A percentile compares a stretch with the other conserved stretches of the same genome.
Conservation (phyloP, 2,797 vertebrate genomes). For the Streptopelia turtur region DNA sequence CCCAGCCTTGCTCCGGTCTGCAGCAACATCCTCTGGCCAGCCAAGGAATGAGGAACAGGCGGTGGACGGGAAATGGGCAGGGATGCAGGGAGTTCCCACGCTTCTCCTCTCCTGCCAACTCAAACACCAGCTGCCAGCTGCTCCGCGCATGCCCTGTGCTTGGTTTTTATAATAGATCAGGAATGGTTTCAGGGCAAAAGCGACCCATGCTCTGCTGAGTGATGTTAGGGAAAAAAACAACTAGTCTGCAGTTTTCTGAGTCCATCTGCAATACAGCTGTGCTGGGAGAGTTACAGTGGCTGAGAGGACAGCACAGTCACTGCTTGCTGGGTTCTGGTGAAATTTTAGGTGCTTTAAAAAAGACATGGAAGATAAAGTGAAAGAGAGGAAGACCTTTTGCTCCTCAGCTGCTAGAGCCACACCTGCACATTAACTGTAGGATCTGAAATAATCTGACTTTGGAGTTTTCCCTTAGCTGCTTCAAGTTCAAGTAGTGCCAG, state of each 20-base stretch:
- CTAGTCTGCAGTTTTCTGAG: not conserved
- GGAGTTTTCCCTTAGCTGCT: not conserved
- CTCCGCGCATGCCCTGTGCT: not conserved
- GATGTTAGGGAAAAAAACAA: not conserved
- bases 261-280: not conserved
- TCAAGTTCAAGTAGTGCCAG: not conserved
- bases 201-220: not conserved
- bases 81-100: not conserved
- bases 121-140: not conserved
- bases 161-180: not conserved
- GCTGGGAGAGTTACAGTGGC: not conserved
- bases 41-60: not conserved
- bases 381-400: not conserved
- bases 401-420: not conserved
- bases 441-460: not conserved
- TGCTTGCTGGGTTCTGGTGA: not conserved
- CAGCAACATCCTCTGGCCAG: conserved; percentile 51
- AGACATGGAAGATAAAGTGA: not conserved
- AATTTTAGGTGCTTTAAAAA: not conserved
- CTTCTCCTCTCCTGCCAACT: not conserved
- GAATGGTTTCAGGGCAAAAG: not conserved
- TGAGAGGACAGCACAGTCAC: not conserved
- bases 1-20: not conserved
- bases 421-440: not conserved
- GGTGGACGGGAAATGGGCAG: not conserved